A percentile compares a stretch with the other conserved stretches of the same genome.
phyloP scores from a whole-genome alignment of 1,140 invertebrate genomes.

The Nomia melanderi region DNA sequence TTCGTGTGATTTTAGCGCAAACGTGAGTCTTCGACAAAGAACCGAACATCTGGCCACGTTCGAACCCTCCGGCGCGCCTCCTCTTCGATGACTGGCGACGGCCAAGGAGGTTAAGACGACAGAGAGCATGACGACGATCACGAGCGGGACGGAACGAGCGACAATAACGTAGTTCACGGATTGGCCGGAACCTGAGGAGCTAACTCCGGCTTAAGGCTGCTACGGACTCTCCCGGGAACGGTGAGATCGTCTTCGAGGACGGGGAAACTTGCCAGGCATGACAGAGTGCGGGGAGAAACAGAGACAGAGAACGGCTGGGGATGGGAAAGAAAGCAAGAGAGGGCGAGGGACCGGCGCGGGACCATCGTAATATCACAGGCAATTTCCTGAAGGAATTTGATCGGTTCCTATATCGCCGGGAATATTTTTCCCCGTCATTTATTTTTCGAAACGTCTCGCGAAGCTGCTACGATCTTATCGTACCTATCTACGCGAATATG shows the following conservation, averaged over 20 bases:
- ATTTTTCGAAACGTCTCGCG: conserved; percentile 66
- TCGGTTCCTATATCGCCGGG: conserved; percentile 66
- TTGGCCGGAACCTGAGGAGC: conserved; percentile 45
- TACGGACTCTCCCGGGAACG: conserved; percentile 42
- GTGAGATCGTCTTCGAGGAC: conserved; percentile 43
- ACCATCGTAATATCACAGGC: conserved; percentile 73
- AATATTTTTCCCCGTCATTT: conserved; percentile 73
- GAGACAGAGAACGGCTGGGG: background rate
- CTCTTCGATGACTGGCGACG: background rate
- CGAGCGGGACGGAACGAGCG: conserved; percentile 26
- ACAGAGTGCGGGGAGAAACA: conserved; percentile 18
- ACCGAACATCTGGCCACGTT: conserved; percentile 6
- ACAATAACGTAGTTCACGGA: conserved; percentile 53
- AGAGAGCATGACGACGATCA: conserved; percentile 48
- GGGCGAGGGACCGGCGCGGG: conserved; percentile 26
- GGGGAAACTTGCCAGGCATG: conserved; percentile 26
- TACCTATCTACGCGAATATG: conserved; percentile 25
- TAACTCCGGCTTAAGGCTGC: conserved; percentile 45
- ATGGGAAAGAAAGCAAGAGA: background rate
- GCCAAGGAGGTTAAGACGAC: conserved; percentile 1
- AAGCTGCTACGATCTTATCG: conserved; percentile 60
- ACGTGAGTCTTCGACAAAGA: conserved; percentile 35
- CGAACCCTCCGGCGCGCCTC: conserved; percentile 20
- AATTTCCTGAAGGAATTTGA: conserved; percentile 74
- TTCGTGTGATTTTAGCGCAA: conserved; percentile 39